A percentile compares a stretch with the other conserved stretches of the same genome.
Conservation (phyloP, 1,140 invertebrate genomes). For the Marisa cornuarietis region DNA sequence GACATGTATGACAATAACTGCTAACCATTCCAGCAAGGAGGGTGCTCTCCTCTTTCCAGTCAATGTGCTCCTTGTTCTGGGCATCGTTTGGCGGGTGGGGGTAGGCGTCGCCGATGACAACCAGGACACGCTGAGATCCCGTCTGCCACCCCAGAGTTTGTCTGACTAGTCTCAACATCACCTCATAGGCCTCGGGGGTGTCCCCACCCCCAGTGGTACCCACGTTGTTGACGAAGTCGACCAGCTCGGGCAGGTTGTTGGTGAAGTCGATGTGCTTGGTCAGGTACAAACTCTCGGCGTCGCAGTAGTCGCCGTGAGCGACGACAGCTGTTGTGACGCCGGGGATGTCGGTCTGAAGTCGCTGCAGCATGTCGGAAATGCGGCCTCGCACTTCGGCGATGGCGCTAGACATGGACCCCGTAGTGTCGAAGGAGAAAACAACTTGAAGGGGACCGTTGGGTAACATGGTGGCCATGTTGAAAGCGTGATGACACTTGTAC, state of each 20-base stretch:
- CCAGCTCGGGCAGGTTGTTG: slow-evolving; percentile 40
- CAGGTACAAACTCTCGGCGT: slow-evolving; percentile 46
- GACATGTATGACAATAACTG: neutral
- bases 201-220: slow-evolving; percentile 52
- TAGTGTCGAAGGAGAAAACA: slow-evolving; percentile 59
- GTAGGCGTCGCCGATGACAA: slow-evolving; percentile 59
- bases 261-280: slow-evolving; percentile 53
- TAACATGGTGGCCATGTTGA: neutral
- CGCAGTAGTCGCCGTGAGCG: slow-evolving; percentile 59
- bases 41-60: slow-evolving; percentile 54
- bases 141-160: slow-evolving; percentile 45
- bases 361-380: slow-evolving; percentile 53
- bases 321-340: slow-evolving; percentile 51
- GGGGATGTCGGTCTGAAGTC: slow-evolving; percentile 54
- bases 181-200: slow-evolving; percentile 55
- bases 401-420: slow-evolving; percentile 52
- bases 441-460: slow-evolving; percentile 48
- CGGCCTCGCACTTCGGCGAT: slow-evolving; percentile 47
- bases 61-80: slow-evolving; percentile 46
- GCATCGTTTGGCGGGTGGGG: slow-evolving; percentile 53
- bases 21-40: neutral
- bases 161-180: slow-evolving; percentile 38
- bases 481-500: too few species aligned
- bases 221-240: slow-evolving; percentile 49
- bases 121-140: slow-evolving; percentile 46